phyloP scores from a whole-genome alignment of 2,888 invertebrate genomes.

The Rhagonycha fulva region DNA sequence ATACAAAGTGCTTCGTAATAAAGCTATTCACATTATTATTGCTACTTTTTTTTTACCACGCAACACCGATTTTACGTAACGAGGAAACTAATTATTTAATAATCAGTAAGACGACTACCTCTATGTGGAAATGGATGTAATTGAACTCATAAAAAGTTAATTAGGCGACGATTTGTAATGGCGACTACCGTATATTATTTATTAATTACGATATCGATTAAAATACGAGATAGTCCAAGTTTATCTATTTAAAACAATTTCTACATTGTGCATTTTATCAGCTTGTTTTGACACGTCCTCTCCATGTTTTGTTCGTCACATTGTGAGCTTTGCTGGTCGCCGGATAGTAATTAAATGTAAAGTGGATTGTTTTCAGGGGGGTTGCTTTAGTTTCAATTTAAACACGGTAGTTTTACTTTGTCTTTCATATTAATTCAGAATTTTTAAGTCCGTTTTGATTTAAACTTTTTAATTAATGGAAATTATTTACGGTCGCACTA shows the following conservation, averaged over 20 bases:
- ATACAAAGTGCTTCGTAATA: not conserved
- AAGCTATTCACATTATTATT: not conserved
- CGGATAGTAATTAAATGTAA: slow-evolving; percentile 26
- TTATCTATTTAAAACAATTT: slow-evolving; percentile 13
- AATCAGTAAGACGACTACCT: not conserved
- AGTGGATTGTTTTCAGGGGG: slow-evolving; percentile 17
- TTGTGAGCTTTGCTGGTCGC: slow-evolving; percentile 24
- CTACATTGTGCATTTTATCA: slow-evolving; percentile 24
- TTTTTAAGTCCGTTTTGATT: not conserved
- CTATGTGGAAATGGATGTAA: not conserved
- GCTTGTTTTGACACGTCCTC: slow-evolving; percentile 23
- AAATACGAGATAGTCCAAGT: not conserved
- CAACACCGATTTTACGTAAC: not conserved
- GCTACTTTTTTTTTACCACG: not conserved
- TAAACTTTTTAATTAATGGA: not conserved
- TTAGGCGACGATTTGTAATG: not conserved
- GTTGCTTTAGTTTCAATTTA: slow-evolving; percentile 17
- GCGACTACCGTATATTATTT: not conserved
- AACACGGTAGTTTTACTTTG: slow-evolving; percentile 12
- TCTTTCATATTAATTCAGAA: not conserved
- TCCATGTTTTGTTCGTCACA: slow-evolving; percentile 25
- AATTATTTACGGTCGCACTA: not conserved
- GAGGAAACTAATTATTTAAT: not conserved
- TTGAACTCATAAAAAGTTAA: not conserved
- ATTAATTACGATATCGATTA: not conserved